Evolutionary conservation across 1,140 invertebrate species (phyloP).

Genomic region (Diprion similis): DNA sequence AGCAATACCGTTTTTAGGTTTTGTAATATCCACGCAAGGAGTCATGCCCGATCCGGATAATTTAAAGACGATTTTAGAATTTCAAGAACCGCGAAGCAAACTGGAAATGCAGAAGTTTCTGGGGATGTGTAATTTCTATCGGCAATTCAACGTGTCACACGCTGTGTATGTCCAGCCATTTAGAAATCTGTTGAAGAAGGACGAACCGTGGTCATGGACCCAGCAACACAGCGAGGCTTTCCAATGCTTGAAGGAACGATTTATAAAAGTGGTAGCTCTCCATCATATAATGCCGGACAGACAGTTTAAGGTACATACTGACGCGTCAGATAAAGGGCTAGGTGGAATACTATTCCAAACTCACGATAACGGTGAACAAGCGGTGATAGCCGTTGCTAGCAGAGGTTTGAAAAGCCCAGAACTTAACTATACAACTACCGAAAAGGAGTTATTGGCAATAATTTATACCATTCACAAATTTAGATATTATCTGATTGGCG

Average conservation of each 20-base stretch:
- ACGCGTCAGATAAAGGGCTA: neutral
- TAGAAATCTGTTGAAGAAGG: constrained; percentile 19
- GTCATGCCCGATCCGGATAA: constrained; percentile 40
- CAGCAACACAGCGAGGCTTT: constrained; percentile 17
- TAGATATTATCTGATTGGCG: constrained; percentile 8
- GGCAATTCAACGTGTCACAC: constrained; percentile 20
- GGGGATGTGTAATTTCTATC: constrained; percentile 22
- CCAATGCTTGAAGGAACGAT: constrained; percentile 19
- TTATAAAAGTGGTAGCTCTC: constrained; percentile 14
- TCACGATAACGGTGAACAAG: constrained; percentile 12
- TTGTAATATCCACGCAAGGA: constrained; percentile 38
- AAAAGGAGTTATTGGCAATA: constrained; percentile 19
- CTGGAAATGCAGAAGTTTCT: constrained; percentile 24
- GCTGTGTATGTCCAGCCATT: constrained; percentile 17
- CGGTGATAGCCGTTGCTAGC: constrained; percentile 6
- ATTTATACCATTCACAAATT: constrained; percentile 13
- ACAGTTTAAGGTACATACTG: constrained; percentile 19
- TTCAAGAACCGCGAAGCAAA: constrained; percentile 34
- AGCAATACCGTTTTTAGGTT: constrained; percentile 41
- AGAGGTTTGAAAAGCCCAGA: constrained; percentile 1
- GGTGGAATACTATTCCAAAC: neutral
- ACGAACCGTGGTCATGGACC: constrained; percentile 21
- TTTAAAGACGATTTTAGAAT: constrained; percentile 40
- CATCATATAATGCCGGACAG: constrained; percentile 20
- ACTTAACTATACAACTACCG: constrained; percentile 20